These are phyloP conservation scores for Cremastinae sp. DNA, from an alignment of 2,888 invertebrate species.

Conservation along the genomic window DNA sequence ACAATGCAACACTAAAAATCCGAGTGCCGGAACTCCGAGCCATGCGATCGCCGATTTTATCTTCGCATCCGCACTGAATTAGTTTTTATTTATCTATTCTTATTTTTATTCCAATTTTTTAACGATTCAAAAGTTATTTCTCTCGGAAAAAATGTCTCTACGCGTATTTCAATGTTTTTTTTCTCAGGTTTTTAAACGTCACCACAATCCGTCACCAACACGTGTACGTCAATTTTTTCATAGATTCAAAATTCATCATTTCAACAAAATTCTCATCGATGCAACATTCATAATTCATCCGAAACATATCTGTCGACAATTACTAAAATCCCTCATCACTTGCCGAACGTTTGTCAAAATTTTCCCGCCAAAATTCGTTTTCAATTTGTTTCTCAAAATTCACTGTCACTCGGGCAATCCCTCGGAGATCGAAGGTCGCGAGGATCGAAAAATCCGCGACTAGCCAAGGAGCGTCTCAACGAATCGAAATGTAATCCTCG, in stretches of 20 bases:
- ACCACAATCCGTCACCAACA: no score
- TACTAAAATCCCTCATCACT: background rate
- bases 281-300: no score
- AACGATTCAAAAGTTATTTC: background rate
- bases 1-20: slow-evolving; percentile 74
- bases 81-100: background rate
- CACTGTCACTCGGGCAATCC: slow-evolving; percentile 30
- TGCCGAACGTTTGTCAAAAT: no score
- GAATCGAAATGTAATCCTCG: background rate
- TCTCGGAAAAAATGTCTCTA: background rate
- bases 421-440: background rate
- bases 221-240: no score
- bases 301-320: background rate
- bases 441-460: background rate
- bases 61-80: slow-evolving; percentile 49
- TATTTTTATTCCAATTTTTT: background rate
- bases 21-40: slow-evolving; percentile 72
- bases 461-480: background rate
- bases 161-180: background rate
- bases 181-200: no score
- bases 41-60: slow-evolving; percentile 71
- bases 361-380: slow-evolving; percentile 9
- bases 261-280: no score
- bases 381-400: background rate
- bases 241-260: no score